Percentiles rank a stretch among this genome's conserved stretches.
phyloP scores from a whole-genome alignment of 1,140 invertebrate genomes.

The Pseudoatta argentina region DNA sequence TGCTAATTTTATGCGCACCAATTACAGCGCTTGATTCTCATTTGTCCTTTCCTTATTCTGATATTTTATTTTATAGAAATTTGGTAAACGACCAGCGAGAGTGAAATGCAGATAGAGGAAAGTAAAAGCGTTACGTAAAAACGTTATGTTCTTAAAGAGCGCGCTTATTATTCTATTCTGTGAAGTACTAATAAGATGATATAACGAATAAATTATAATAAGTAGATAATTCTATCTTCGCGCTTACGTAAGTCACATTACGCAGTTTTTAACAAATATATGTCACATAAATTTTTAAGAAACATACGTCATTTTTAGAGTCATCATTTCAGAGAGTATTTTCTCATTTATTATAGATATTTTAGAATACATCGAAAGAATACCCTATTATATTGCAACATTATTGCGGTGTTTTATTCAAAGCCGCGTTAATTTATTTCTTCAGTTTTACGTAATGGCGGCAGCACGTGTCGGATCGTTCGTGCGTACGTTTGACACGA shows the following conservation, averaged over 20 bases:
- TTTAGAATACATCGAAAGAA: neutral
- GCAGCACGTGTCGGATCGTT: slow-evolving; percentile 7
- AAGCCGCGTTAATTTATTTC: neutral
- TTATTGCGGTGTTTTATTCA: neutral
- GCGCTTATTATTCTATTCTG: neutral
- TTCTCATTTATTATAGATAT: neutral
- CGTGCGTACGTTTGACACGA: slow-evolving; percentile 2
- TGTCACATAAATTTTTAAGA: neutral
- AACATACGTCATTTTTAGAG: too few relatives aligned
- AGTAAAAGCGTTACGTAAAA: slow-evolving; percentile 16
- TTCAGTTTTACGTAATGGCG: slow-evolving; percentile 45
- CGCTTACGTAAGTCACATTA: neutral
- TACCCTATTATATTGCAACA: neutral
- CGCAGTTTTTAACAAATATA: neutral
- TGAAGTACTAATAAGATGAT: slow-evolving; percentile 31
- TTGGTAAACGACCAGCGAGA: neutral
- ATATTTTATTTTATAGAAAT: neutral
- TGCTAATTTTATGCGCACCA: too few relatives aligned
- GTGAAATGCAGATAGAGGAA: neutral
- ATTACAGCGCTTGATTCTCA: too few relatives aligned
- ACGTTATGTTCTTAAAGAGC: slow-evolving; percentile 1
- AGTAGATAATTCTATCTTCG: neutral
- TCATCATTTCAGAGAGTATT: neutral
- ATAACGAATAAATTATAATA: neutral
- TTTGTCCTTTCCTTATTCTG: too few relatives aligned